Evolutionary conservation across 2,888 invertebrate species (phyloP).

Genomic region (Tachina lurida): DNA sequence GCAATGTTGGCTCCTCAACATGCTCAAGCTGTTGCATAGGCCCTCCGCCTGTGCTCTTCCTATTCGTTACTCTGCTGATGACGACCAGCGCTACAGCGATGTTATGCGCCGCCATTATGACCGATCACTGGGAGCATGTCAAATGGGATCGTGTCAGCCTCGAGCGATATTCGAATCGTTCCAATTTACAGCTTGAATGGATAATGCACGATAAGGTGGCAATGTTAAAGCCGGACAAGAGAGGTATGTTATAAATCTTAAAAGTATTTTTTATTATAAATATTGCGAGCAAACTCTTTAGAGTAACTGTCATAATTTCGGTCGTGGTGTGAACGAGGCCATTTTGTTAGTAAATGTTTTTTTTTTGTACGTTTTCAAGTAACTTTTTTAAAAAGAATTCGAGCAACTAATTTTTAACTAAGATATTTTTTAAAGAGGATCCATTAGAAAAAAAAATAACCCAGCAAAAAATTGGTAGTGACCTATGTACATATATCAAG

Average conservation of each 20-base stretch:
- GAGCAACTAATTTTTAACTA: too few species aligned
- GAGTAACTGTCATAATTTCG: too few species aligned
- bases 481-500: too few species aligned
- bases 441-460: too few species aligned
- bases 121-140: slow-evolving; percentile 95
- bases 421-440: too few species aligned
- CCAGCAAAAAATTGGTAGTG: too few species aligned
- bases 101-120: slow-evolving; percentile 93
- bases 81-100: slow-evolving; percentile 91
- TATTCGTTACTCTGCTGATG: slow-evolving; percentile 85
- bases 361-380: too few species aligned
- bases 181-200: slow-evolving; percentile 86
- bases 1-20: slow-evolving; percentile 75
- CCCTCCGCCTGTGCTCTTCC: slow-evolving; percentile 82
- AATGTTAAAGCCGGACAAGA: slow-evolving; percentile 84
- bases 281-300: too few species aligned
- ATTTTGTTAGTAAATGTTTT: too few species aligned
- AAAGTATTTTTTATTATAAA: too few species aligned
- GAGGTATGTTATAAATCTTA: slow-evolving; percentile 74
- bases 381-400: too few species aligned
- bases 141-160: slow-evolving; percentile 88
- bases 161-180: slow-evolving; percentile 83
- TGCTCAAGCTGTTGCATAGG: slow-evolving; percentile 81
- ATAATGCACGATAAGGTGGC: slow-evolving; percentile 90
- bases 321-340: too few species aligned